These are phyloP conservation scores for Tridacna gigas DNA, from an alignment of 2,888 invertebrate species.

Conservation along the genomic window DNA sequence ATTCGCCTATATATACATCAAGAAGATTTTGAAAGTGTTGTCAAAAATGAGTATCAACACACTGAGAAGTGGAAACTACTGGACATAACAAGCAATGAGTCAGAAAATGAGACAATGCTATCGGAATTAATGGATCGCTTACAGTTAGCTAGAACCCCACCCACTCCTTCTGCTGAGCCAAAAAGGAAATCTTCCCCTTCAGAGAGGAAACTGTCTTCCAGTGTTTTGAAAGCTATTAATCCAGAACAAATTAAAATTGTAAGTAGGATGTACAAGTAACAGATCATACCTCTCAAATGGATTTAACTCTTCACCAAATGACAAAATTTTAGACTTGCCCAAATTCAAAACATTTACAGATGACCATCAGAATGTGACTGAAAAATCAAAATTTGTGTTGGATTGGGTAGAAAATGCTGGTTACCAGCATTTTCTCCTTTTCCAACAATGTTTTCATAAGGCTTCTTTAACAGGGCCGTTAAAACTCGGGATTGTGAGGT, in stretches of 20 bases:
- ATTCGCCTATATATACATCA: slow-evolving; percentile 40
- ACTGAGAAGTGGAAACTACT: slow-evolving; percentile 38
- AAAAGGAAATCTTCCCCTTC: background rate
- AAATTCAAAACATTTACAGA: too few species aligned
- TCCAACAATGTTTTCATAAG: too few species aligned
- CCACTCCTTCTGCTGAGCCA: background rate
- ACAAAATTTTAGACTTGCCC: too few species aligned
- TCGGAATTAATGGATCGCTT: slow-evolving; percentile 44
- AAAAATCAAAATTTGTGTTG: too few species aligned
- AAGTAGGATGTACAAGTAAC: background rate
- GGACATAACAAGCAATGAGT: slow-evolving; percentile 30
- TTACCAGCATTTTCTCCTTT: too few species aligned
- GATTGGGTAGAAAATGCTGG: too few species aligned
- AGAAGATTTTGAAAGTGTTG: slow-evolving; percentile 10
- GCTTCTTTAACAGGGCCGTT: too few species aligned
- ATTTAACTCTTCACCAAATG: too few species aligned
- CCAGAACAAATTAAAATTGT: slow-evolving; percentile 48
- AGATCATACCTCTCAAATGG: too few species aligned
- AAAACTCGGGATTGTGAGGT: too few species aligned
- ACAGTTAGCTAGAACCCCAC: slow-evolving; percentile 18
- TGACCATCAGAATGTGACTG: too few species aligned
- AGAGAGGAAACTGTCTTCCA: background rate
- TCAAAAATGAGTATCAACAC: slow-evolving; percentile 16
- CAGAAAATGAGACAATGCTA: slow-evolving; percentile 29
- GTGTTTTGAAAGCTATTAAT: slow-evolving; percentile 34